Evolutionary conservation across 1,140 invertebrate genomes (phyloP).

Genomic region (Hermatobates lingyangjiaoensis): DNA sequence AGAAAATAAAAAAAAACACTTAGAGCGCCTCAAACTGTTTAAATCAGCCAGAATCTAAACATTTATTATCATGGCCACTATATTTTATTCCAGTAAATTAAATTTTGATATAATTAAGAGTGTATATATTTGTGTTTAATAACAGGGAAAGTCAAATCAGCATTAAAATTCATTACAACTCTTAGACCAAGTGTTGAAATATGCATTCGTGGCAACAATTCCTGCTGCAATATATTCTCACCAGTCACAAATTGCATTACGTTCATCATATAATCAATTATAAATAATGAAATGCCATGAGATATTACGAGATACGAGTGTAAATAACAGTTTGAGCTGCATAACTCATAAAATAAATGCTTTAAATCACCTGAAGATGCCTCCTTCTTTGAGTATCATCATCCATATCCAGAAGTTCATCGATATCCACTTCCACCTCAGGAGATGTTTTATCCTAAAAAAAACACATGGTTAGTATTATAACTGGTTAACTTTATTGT

Average conservation of each 20-base stretch:
- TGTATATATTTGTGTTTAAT: no score
- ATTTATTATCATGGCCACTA: no score
- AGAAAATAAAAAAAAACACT: no score
- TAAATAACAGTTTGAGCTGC: not conserved
- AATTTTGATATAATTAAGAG: no score
- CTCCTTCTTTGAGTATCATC: conserved; percentile 59
- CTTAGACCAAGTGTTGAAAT: not conserved
- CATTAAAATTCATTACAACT: no score
- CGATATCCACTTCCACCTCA: conserved; percentile 82
- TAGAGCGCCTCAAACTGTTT: no score
- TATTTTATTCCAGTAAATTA: no score
- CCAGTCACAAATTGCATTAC: not conserved
- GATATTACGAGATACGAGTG: no score
- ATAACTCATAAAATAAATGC: not conserved
- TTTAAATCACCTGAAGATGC: conserved; percentile 59
- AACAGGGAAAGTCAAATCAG: no score
- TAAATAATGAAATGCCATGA: not conserved
- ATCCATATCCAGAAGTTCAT: conserved; percentile 83
- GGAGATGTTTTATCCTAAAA: conserved; percentile 26
- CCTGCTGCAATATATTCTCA: not conserved
- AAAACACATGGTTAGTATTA: no score
- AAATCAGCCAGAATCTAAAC: no score
- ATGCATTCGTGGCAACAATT: not conserved
- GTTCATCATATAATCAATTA: not conserved
- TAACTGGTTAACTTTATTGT: no score